A percentile compares a stretch with the other conserved stretches of the same genome.
These are phyloP conservation scores for Anoplopoma fimbria DNA, from an alignment of 2,113 vertebrate species.

Conservation along the genomic window DNA sequence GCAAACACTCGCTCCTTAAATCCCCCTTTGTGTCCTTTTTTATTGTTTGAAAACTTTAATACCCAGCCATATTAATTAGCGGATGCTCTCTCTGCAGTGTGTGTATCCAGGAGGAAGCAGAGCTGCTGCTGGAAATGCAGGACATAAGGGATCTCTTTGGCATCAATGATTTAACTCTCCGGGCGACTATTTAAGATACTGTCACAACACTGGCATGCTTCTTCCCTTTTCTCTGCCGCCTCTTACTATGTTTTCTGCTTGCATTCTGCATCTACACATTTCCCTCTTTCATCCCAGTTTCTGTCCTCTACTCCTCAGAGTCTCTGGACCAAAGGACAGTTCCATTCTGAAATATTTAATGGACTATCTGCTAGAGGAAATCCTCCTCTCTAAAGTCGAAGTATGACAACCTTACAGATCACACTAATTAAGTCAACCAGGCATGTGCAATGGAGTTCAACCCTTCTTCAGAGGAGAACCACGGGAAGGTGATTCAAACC, in stretches of 20 bases:
- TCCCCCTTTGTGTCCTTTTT: conserved; percentile 61
- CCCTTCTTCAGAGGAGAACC: background rate
- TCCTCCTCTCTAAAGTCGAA: background rate
- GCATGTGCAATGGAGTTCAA: background rate
- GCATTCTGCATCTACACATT: background rate
- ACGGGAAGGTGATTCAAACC: background rate
- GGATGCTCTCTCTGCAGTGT: conserved; percentile 42
- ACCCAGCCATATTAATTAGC: conserved; percentile 65
- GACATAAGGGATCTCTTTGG: conserved; percentile 61
- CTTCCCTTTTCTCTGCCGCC: background rate
- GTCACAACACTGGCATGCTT: conserved; percentile 42
- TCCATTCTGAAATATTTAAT: background rate
- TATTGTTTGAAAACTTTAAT: conserved; percentile 71
- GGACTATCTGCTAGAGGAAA: background rate
- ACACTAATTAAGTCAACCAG: too few species aligned
- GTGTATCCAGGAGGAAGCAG: conserved; percentile 33
- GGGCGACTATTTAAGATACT: conserved; percentile 26
- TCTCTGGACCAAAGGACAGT: conserved; percentile 1
- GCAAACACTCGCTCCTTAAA: conserved; percentile 52
- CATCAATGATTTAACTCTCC: conserved; percentile 49
- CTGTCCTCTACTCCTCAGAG: background rate
- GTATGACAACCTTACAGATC: background rate
- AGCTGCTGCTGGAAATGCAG: conserved; percentile 46
- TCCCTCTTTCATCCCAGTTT: background rate
- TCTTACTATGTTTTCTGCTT: background rate